These are phyloP conservation scores for Phataginus tetradactyla DNA, from an alignment of 2,797 vertebrate species.

Conservation along the genomic window DNA sequence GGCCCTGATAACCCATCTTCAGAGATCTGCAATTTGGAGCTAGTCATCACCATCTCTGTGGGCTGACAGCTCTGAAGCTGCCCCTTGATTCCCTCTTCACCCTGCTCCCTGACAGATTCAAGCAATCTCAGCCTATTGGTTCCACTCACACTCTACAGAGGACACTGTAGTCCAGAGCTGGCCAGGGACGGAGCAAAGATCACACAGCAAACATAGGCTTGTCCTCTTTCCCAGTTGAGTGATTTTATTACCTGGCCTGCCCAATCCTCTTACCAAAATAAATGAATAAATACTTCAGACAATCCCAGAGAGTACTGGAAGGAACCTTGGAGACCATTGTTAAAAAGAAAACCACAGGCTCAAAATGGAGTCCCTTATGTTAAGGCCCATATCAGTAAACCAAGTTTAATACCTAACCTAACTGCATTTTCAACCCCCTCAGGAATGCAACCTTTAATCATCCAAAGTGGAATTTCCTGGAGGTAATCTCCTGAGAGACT, in stretches of 20 bases:
- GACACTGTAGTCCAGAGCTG: not conserved
- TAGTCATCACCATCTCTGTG: not conserved
- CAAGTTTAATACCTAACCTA: no score
- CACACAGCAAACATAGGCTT: not conserved
- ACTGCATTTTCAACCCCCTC: no score
- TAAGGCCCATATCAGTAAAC: no score
- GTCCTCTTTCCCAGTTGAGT: not conserved
- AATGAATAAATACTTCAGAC: not conserved
- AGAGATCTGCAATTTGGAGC: not conserved
- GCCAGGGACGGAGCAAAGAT: not conserved
- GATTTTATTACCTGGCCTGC: not conserved
- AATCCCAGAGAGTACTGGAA: not conserved
- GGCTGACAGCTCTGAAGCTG: not conserved
- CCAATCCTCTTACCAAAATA: not conserved
- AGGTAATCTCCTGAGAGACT: no score
- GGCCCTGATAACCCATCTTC: not conserved
- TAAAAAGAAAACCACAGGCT: no score
- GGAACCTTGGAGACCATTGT: not conserved
- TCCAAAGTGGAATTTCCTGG: no score
- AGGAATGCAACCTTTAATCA: no score
- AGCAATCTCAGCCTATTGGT: not conserved
- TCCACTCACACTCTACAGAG: not conserved
- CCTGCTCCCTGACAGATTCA: not conserved
- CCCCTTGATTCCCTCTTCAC: not conserved
- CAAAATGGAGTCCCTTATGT: no score